Base-by-base conservation (phyloP, 2,888 invertebrate species). In the Cosmorhoe ocellata region DNA sequence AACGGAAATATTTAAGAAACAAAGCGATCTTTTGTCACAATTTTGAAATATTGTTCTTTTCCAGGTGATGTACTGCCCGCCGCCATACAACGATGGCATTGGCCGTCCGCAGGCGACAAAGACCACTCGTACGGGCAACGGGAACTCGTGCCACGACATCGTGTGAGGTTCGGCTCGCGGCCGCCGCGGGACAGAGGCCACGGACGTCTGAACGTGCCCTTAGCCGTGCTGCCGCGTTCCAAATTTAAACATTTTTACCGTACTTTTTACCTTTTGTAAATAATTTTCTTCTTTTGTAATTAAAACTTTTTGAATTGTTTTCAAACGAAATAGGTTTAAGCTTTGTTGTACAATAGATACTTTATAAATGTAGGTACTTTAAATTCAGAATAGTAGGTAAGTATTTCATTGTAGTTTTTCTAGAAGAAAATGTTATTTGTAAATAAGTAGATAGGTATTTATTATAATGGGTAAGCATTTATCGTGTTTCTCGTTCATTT, bases 121-220 rank as follows among this genome's bases (percentile, higher is more conserved):
- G 74, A 93, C 94, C 0, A 94, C 94, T 2, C 86, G 94, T 50
- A 93, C 94, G 10, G 94, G 94, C 66, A 93, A 93, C 72, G 94
- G 94, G 9, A 93, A 93, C 75, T 91, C 92, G 9, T 92, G 92
- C 66, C 92, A 92, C 63, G 91, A 92, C 63, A 86, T 89, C 48
- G 89, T 91, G 64, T 87, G 88, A 89, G 85, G 79, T 12, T 84
- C 89, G 63, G 71, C 80, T 4, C 79, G 80, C 53, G 79, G 80
- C 61, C 85, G 87, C 67, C 79, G 82, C 32, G 56, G 54, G 46
- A 70, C 75, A 7, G 61, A 64, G 26, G 81, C 77, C n/a, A 87
- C 88, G 12, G 61, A 77, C 22, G 87, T 89, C 45, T 89, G 67
- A 74, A 65, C 43, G 41, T 11, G 24, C 28, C 22, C 32, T 48